phyloP scores from a whole-genome alignment of 2,113 vertebrate species.

The Orcinus orca region DNA sequence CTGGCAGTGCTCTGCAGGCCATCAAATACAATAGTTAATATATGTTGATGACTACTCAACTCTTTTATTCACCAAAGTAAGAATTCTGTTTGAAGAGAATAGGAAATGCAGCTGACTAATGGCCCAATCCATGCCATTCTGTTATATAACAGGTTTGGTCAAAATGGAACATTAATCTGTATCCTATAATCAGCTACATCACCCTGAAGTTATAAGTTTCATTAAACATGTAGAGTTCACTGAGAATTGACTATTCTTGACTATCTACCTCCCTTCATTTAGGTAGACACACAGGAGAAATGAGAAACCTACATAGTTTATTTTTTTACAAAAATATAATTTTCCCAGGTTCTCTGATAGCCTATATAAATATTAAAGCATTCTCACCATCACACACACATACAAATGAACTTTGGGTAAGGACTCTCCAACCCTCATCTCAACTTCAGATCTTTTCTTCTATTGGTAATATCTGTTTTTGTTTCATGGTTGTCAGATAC shows the following conservation, averaged over 20 bases:
- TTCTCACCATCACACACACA: not conserved
- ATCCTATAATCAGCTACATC: not conserved
- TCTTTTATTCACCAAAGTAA: constrained; percentile 35
- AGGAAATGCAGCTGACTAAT: not conserved
- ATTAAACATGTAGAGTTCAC: constrained; percentile 2
- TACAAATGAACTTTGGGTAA: not conserved
- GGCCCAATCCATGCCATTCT: not conserved
- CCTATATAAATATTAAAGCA: not conserved
- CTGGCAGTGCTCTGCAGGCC: not conserved
- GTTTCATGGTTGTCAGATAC: not conserved
- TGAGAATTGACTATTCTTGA: not conserved
- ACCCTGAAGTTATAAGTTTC: not conserved
- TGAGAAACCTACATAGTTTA: not conserved
- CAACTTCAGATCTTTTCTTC: not conserved
- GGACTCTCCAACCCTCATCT: not conserved
- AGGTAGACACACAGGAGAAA: not conserved
- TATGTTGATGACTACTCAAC: not conserved
- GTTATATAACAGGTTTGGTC: not conserved
- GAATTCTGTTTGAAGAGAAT: not conserved
- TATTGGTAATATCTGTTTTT: not conserved
- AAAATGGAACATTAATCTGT: not conserved
- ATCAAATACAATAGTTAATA: not conserved
- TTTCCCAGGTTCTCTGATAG: not conserved
- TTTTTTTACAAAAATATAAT: not conserved
- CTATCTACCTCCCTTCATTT: not conserved